These are phyloP conservation scores for Etheostoma perlongum DNA, from an alignment of 2,797 vertebrate genomes.

Conservation along the genomic window DNA sequence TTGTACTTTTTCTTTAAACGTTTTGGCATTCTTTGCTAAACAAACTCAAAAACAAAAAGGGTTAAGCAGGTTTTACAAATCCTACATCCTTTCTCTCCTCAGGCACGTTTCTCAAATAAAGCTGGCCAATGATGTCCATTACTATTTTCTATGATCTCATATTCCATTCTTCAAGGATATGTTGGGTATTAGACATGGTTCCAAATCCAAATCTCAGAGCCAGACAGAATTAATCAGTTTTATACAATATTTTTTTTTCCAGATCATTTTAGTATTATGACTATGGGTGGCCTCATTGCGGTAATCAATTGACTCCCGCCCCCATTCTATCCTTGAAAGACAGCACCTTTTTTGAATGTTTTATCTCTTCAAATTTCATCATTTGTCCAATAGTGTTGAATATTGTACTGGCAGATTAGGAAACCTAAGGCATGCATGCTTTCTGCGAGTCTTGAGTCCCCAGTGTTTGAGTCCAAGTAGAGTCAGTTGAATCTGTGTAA, in stretches of 20 bases:
- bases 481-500: too few species aligned
- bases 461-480: too few species aligned
- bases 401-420: background rate
- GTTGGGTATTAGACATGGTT: constrained; percentile 14
- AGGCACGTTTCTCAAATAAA: constrained; percentile 24
- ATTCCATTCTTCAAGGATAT: constrained; percentile 34
- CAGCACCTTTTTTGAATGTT: too few species aligned
- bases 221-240: constrained; percentile 17
- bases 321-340: background rate
- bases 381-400: background rate
- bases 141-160: constrained; percentile 10
- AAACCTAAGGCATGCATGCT: background rate
- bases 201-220: constrained; percentile 21
- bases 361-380: background rate
- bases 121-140: constrained; percentile 38
- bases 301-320: background rate
- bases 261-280: constrained; percentile 1
- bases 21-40: constrained; percentile 1
- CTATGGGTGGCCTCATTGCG: background rate
- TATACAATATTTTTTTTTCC: background rate
- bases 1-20: background rate
- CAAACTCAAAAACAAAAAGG: constrained; percentile 7
- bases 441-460: background rate
- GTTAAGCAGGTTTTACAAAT: constrained; percentile 15
- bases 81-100: constrained; percentile 13